These are phyloP conservation scores for Sitobion miscanthi DNA, from an alignment of 1,140 invertebrate species.

Conservation along the genomic window DNA sequence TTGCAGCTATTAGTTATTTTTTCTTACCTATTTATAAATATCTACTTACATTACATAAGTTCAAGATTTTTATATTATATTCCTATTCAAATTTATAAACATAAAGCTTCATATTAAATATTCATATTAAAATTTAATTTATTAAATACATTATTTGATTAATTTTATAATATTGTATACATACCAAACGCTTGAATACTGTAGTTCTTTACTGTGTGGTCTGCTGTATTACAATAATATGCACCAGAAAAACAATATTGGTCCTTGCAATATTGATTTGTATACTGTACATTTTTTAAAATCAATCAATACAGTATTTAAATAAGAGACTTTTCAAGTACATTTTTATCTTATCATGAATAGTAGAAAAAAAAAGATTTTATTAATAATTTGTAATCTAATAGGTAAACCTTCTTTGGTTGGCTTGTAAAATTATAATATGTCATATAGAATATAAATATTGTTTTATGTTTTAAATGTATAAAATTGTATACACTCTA, in stretches of 20 bases:
- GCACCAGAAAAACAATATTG: not conserved
- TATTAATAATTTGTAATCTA: not conserved
- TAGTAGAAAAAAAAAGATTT: not conserved
- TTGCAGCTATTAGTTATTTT: not conserved
- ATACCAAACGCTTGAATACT: constrained; percentile 16
- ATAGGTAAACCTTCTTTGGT: constrained; percentile 17
- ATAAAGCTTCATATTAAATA: not conserved
- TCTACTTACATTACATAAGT: not conserved
- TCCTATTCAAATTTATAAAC: not conserved
- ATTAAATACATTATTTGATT: not conserved
- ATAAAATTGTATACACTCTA: not conserved
- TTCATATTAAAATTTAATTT: not conserved
- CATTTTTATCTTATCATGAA: constrained; percentile 46
- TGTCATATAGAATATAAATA: not conserved
- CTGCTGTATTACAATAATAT: not conserved
- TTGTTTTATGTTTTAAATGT: not conserved
- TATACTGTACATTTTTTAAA: constrained; percentile 21
- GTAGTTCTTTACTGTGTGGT: not conserved
- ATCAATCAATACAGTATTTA: constrained; percentile 28
- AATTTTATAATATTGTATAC: constrained; percentile 5
- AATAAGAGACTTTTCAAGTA: constrained; percentile 25
- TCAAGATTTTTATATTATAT: not conserved
- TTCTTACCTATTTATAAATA: not conserved
- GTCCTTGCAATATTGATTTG: not conserved
- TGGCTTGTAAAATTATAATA: not conserved